Percentiles rank a stretch among this genome's conserved stretches.
These are phyloP conservation scores for Henricia sp. DNA, from an alignment of 53 echinoderm and acorn worm genomes.

Conservation along the genomic window DNA sequence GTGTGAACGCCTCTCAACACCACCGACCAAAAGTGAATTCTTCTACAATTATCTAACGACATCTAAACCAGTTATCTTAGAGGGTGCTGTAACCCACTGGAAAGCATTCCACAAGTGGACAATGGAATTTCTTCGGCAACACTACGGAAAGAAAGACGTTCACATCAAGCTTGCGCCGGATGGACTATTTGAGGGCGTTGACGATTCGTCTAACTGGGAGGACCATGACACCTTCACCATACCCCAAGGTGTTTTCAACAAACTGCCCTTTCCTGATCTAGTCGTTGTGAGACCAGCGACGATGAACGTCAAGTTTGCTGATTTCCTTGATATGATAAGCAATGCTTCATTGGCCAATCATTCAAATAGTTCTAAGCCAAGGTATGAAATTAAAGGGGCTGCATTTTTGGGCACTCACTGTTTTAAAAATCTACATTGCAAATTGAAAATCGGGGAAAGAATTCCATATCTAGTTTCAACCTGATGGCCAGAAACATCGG, in stretches of 20 bases:
- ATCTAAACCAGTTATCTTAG: slow-evolving; percentile 82
- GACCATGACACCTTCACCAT: slow-evolving; percentile 68
- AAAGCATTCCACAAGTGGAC: slow-evolving; percentile 83
- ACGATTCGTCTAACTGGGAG: slow-evolving; percentile 75
- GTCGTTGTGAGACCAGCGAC: slow-evolving; percentile 92
- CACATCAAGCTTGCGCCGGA: slow-evolving; percentile 92
- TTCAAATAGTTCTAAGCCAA: slow-evolving; percentile 4
- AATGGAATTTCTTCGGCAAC: slow-evolving; percentile 63
- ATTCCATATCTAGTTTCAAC: too few species aligned
- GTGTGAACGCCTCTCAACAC: slow-evolving; percentile 69
- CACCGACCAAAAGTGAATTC: slow-evolving; percentile 72
- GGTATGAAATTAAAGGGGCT: neutral
- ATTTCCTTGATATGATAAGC: slow-evolving; percentile 76
- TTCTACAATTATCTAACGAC: slow-evolving; percentile 70
- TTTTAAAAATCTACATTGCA: too few species aligned
- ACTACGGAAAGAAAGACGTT: slow-evolving; percentile 71
- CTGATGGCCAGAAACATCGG: too few species aligned
- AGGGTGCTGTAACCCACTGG: slow-evolving; percentile 74
- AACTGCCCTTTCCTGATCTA: slow-evolving; percentile 77
- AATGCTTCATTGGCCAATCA: slow-evolving; percentile 5
- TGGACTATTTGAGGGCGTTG: slow-evolving; percentile 92
- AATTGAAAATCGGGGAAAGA: too few species aligned
- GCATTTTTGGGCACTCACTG: too few species aligned
- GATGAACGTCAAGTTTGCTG: slow-evolving; percentile 82
- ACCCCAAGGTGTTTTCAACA: slow-evolving; percentile 56